Percentiles rank a stretch among this genome's conserved stretches.
These are phyloP conservation scores for Calypte anna DNA, from an alignment of 2,113 vertebrate species.

Conservation along the genomic window DNA sequence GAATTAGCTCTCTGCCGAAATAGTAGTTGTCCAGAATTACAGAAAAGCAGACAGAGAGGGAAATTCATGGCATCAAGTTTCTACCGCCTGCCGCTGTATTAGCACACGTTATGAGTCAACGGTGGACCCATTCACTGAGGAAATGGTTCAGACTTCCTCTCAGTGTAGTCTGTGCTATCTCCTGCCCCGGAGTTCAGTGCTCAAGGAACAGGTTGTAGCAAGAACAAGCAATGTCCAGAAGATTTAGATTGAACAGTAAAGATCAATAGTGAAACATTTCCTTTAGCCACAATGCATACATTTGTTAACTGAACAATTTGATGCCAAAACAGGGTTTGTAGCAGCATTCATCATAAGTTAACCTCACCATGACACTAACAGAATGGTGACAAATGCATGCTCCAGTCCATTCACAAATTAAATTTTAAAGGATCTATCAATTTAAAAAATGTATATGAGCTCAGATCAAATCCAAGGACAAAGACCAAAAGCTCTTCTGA, in stretches of 20 bases:
- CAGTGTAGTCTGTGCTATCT: not conserved
- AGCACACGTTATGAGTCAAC: accelerated
- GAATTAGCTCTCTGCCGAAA: not conserved
- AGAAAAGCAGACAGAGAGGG: not conserved
- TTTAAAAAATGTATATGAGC: not conserved
- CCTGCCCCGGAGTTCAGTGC: not conserved
- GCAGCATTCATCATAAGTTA: not conserved
- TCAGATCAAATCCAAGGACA: not conserved
- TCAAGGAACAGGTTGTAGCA: not conserved
- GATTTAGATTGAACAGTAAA: not conserved
- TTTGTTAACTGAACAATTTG: not conserved
- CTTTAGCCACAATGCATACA: not conserved
- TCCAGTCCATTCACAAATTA: not conserved
- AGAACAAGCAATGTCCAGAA: not conserved
- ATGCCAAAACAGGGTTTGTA: not conserved
- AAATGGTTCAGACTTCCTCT: not conserved
- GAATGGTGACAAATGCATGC: not conserved
- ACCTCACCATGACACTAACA: not conserved
- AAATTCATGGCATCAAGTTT: not conserved
- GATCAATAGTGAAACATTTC: not conserved
- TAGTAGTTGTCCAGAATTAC: not conserved
- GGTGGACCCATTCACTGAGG: not conserved
- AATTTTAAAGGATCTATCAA: constrained; percentile 7
- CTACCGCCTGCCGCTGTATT: accelerated
- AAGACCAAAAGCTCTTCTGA: not conserved